Base-by-base conservation (phyloP, 92 coral and sea anemone species). In the Zoanthus sociatus region DNA sequence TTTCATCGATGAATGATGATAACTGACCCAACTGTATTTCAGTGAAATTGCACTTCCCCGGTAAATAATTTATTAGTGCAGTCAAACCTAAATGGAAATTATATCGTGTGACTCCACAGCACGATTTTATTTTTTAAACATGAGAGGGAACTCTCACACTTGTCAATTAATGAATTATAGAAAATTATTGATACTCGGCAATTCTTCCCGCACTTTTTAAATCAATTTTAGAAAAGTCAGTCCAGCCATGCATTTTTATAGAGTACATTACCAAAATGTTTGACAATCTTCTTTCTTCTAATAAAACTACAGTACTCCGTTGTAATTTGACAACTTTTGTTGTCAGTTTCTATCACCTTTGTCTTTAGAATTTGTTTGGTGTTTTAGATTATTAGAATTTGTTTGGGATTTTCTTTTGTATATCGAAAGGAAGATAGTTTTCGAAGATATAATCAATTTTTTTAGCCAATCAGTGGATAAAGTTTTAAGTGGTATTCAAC, bases 61-160 rank as follows among this genome's bases (percentile, higher is more conserved):
- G 42, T 79, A 46, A 81, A 81, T 81, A 66, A 81, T 81, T 81
- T 66, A 81, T 81, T 26, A 66, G 73, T n/a, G 31, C 15, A 81
- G 85, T 44, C 56, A 63, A 47, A 67, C 66, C 6, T 45, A 21
- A 20, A 66, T 81, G 73, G 85, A 81, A 81, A 81, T 81, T 9
- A 79, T 66, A 4, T 16, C 46, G 42, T 18, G 31, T 42, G 61
- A 13, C 15, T 20, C 58, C 48, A 44, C n/a, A 45, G 32, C 33
- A 44, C 56, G 73, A 44, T 7, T 33, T 33, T n/a, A n/a, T 33
- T 33, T 1, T 33, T 33, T 37, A 33, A 3, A 18, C 10, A 33
- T 42, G 55, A 48, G 21, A 42, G 45, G 46, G 44, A 47, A 16
- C 6, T 81, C 33, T 46, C 17, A 11, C 7, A 30, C 48, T 33